These are phyloP conservation scores for Gallinago nigripennis DNA, from an alignment of 2,797 vertebrate species.

Conservation along the genomic window DNA sequence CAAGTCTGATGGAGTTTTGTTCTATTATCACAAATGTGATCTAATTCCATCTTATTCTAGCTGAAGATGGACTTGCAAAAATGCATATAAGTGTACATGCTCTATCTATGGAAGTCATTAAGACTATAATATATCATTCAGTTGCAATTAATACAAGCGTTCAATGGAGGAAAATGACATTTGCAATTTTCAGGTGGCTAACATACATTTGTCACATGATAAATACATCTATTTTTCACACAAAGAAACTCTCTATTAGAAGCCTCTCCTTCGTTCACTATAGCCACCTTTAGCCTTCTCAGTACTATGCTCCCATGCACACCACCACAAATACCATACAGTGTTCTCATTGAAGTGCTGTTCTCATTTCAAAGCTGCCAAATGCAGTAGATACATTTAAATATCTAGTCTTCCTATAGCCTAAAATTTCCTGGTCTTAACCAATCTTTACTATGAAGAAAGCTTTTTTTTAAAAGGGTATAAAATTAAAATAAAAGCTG, in stretches of 20 bases:
- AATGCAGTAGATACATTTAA: not conserved
- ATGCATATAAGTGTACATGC: not conserved
- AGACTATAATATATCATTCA: not conserved
- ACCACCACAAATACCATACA: not conserved
- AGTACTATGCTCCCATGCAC: not conserved
- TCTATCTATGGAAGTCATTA: not conserved
- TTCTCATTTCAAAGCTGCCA: not conserved
- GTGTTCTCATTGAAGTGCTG: not conserved
- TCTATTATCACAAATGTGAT: not conserved
- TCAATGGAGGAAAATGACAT: not conserved
- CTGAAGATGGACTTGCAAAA: not conserved
- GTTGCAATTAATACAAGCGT: not conserved
- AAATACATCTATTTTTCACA: not conserved
- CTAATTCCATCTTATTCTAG: not conserved
- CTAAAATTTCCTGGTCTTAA: not conserved
- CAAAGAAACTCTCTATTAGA: not conserved
- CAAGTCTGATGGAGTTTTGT: not conserved
- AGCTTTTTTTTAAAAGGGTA: not conserved
- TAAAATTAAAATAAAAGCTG: not conserved
- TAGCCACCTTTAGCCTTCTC: not conserved
- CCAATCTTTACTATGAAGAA: not conserved
- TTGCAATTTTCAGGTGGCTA: not conserved
- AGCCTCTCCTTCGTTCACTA: not conserved
- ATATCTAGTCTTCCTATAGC: not conserved
- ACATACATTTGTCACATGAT: not conserved